Base-by-base conservation (phyloP, 2,797 vertebrate species). In the Ibycter americanus region DNA sequence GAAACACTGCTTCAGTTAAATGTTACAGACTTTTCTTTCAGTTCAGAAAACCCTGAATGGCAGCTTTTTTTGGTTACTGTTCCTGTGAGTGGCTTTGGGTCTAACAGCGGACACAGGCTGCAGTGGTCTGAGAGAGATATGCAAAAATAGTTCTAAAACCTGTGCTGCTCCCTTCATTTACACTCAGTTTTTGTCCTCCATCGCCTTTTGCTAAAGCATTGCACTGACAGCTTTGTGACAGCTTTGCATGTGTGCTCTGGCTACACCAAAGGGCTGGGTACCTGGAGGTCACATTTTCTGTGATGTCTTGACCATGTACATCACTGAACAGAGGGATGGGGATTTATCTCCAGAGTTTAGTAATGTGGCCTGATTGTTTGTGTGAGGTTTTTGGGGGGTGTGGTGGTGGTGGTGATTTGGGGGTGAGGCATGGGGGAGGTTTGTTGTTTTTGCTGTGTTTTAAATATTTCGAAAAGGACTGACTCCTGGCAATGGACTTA, bases 31-130 rank as follows among this genome's bases (percentile, higher is more conserved):
- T 15, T 47, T 6, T 23, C 40, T 38, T 66, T 59, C 27, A 0
- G 6, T 22, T 56, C 26, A 16, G 36, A 15, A n/a, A 31, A 8
- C 15, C 5, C 15, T 19, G 52, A n/a, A 16, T 2, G 31, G 56
- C 40, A 52, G 36, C 32, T 34, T 23, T 9, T 34, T 54, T 54
- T 61, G 8, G 52, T 63, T 34, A 4, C 15, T 0, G 4, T 49
- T 89, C 20, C 36, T 25, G 52, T 36, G 13, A 17, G 34, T 8
- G 63, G 15, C 0, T 1, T 6, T 27, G 58, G 62, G 36, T 3
- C 49, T 6, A 7, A 4, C 0, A 0, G 21, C 19, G 25, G 55
- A n/a, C 0, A 0, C 4, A 12, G 9, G 79, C 36, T 67, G 63
- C 59, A 18, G 2, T 31, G 77, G 9, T n/a, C 72, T 61, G 67